Evolutionary conservation across 2,113 vertebrate species (phyloP), one percentile per base, ranked within the genome.

Genomic region (Chloropsis cyanopogon): DNA sequence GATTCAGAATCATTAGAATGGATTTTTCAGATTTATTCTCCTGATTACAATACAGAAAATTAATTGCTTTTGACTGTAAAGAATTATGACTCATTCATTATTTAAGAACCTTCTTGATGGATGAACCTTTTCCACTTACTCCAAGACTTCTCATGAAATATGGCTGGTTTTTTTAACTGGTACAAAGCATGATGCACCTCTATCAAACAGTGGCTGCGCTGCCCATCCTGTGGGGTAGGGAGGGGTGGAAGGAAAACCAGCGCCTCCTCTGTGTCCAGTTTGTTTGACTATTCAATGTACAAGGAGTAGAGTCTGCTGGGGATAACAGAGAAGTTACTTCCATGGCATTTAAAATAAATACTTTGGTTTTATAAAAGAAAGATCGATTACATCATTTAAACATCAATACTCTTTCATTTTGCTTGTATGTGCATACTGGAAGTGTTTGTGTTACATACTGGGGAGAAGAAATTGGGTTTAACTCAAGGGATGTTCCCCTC

Each of bases 61-160:
- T 95, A 97, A 95, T 96, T 95, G 93, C 93, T 94, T 96, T 93
- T 94, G 90, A 88, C 80, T 84, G 69, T 90, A 84, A 94, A 69
- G 88, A 94, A 94, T 95, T 96, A 95, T 44, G 80, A 90, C 69
- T 91, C 59, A 64, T 93, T 93, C 69, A 94, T 90, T 96, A 93
- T 97, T 96, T 96, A 96, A 92, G 86, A 52, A 69, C 72, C 41
- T 88, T 78, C n/a, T 75, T 93, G 93, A 93, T 93, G 93, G 86
- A 94, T 95, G 90, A 93, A 90, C 25, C 61, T 82, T 90, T 81
- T 79, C 47, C 26, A 60, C 63, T 73, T 52, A 63, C 26, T 95
- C 76, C 8, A 70, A 47, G 93, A 44, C 70, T 73, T 92, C 39
- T 44, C 28, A 19, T 83, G 72, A 88, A 77, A 54, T 68, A 68